Conservation (phyloP, 2,888 invertebrate species). For the Caenorhabditis japonica region DNA sequence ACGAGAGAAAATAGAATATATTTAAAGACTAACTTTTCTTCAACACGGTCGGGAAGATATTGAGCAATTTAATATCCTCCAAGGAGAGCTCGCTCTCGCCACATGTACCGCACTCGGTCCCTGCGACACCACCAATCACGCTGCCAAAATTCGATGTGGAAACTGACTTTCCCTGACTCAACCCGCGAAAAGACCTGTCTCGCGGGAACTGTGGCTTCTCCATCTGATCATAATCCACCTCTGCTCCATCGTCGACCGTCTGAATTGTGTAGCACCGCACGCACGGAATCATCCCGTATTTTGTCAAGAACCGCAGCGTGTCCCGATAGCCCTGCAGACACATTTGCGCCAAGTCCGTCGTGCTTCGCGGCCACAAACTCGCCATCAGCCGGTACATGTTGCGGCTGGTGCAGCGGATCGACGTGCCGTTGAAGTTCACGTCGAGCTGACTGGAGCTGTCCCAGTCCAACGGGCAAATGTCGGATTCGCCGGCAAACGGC, state of each 20-base stretch:
- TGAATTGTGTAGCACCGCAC: conserved; percentile 88
- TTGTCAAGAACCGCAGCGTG: conserved; percentile 78
- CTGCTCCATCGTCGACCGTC: conserved; percentile 36
- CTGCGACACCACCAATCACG: no score
- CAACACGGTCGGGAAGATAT: conserved; percentile 58
- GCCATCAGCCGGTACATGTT: conserved; percentile 93
- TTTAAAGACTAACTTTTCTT: conserved; percentile 51
- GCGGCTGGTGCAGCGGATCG: conserved; percentile 84
- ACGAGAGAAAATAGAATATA: no score
- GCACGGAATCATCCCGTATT: conserved; percentile 87
- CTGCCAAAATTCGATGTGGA: no score
- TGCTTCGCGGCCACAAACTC: conserved; percentile 93
- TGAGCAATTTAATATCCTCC: conserved; percentile 42
- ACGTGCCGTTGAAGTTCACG: conserved; percentile 76
- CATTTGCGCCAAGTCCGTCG: conserved; percentile 88
- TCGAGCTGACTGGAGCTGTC: conserved; percentile 76
- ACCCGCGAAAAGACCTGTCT: conserved; percentile 26
- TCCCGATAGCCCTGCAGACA: conserved; percentile 95
- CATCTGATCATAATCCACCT: conserved; percentile 9
- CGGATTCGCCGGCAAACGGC: conserved; percentile 95
- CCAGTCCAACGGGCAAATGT: conserved; percentile 90
- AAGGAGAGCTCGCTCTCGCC: conserved; percentile 65
- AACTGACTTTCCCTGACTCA: no score
- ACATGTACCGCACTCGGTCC: conserved; percentile 74
- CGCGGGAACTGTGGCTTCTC: conserved; percentile 24